Evolutionary conservation across 2,888 invertebrate genomes (phyloP).

Genomic region (Drosophila phalerata): DNA sequence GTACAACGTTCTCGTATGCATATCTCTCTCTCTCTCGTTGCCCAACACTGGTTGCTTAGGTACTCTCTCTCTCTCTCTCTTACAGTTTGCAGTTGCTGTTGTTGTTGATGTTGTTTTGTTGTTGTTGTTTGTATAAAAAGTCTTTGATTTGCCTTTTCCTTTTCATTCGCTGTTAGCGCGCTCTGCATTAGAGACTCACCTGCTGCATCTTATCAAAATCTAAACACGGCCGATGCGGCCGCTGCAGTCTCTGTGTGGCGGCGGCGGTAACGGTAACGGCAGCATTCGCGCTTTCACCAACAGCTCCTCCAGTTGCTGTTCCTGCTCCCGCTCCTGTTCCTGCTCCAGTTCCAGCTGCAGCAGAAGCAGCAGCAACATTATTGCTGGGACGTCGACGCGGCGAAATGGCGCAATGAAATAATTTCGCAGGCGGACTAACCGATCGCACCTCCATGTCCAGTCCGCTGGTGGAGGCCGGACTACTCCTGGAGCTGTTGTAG

Average conservation of each 20-base stretch:
- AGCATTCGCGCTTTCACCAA: slow-evolving; percentile 36
- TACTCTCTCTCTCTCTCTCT: slow-evolving; percentile 46
- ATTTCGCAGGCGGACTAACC: slow-evolving; percentile 86
- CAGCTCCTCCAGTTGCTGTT: slow-evolving; percentile 18
- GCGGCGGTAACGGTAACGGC: slow-evolving; percentile 55
- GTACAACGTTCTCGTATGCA: slow-evolving; percentile 6
- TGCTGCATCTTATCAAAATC: slow-evolving; percentile 99
- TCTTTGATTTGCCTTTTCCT: slow-evolving; percentile 73
- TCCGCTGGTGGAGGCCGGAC: slow-evolving; percentile 85
- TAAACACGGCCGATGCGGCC: slow-evolving; percentile 94
- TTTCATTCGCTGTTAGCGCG: slow-evolving; percentile 59
- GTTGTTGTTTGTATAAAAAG: slow-evolving; percentile 71
- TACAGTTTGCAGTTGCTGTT: slow-evolving; percentile 48
- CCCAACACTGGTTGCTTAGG: slow-evolving; percentile 50
- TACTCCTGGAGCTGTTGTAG: slow-evolving; percentile 84
- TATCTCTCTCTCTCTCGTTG: background rate
- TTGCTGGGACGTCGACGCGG: slow-evolving; percentile 87
- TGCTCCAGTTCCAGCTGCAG: slow-evolving; percentile 22
- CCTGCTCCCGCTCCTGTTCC: slow-evolving; percentile 14
- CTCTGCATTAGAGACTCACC: slow-evolving; percentile 88
- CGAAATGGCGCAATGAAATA: slow-evolving; percentile 88
- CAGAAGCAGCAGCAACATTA: slow-evolving; percentile 44
- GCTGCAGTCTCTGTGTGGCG: slow-evolving; percentile 86
- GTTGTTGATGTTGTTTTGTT: slow-evolving; percentile 49
- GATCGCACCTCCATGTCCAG: slow-evolving; percentile 85